These are phyloP conservation scores for Sebastolobus alascanus DNA, from an alignment of 2,797 vertebrate genomes.

Conservation along the genomic window DNA sequence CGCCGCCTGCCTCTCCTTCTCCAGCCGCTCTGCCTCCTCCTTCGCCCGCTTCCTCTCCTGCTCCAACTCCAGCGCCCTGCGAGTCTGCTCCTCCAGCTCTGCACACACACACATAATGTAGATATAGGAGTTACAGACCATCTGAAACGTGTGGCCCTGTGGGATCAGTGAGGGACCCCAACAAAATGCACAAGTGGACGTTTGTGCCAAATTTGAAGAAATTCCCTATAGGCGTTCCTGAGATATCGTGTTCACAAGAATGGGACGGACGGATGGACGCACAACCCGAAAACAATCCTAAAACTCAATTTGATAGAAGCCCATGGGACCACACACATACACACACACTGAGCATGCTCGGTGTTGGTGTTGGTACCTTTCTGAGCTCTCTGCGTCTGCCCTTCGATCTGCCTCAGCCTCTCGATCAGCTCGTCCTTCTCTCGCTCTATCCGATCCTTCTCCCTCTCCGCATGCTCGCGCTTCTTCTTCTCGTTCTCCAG, in stretches of 20 bases:
- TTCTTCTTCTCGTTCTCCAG: constrained; percentile 98
- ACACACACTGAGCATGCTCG: neutral
- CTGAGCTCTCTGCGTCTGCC: constrained; percentile 95
- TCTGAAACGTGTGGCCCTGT: neutral
- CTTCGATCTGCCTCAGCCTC: constrained; percentile 94
- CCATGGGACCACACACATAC: neutral
- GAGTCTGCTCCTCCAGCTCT: constrained; percentile 97
- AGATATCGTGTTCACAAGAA: too few relatives aligned
- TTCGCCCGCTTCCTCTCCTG: constrained; percentile 93
- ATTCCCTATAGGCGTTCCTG: too few relatives aligned
- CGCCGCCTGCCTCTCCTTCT: constrained; percentile 89
- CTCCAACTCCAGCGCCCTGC: constrained; percentile 93
- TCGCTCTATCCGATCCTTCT: constrained; percentile 95
- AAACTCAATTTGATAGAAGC: too few relatives aligned
- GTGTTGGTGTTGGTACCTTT: constrained; percentile 85
- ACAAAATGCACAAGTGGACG: too few relatives aligned
- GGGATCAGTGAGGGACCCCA: too few relatives aligned
- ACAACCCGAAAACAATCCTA: too few relatives aligned
- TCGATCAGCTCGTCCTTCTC: constrained; percentile 98
- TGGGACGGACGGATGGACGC: too few relatives aligned
- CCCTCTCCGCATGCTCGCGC: constrained; percentile 94
- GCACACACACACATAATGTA: neutral
- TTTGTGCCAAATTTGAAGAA: too few relatives aligned
- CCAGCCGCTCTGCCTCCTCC: constrained; percentile 94
- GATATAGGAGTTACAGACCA: neutral